Base-by-base conservation (phyloP, 1,140 invertebrate species). In the Rhagoletis zephyria region DNA sequence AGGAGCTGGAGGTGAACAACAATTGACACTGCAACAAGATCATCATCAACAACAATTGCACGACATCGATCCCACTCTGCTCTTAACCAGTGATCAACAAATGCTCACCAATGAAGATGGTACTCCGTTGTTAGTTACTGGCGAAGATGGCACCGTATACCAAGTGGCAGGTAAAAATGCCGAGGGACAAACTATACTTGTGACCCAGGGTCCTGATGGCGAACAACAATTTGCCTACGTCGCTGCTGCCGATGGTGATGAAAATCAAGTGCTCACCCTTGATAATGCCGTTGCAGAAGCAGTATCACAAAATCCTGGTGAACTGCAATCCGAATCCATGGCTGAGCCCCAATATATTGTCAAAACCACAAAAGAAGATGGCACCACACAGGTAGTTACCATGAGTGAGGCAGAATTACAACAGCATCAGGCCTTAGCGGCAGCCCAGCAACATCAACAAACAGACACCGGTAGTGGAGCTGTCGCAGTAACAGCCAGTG, bases 131-230 rank as follows among this genome's bases (percentile, higher is more conserved):
- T 94, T 95, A 91, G 95, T 96, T 56, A 94, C 95, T 2, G 95
- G 95, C 3, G 96, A 96, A 81, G 95, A 95, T 89, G 95, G 95
- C 48, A 93, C 92, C 0, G 92, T 93, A 7, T 92, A 90, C 89
- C 90, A 95, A 93, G 96, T 97, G 40, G 95, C 96, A 0, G 96
- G 96, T 7, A 95, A 97, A 89, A 96, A 96, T 88, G 96, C 96
- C 87, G 95, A 95, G 48, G 96, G 96, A 0, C 96, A 96, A 89
- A 96, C 96, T 0, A 92, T 96, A 40, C 90, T 96, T 9, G 95
- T 96, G 3, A 95, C 95, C 48, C 94, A 95, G 77, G 95, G 95
- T 1, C 95, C 95, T 9, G 95, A 96, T 88, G 96, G 96, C 0
- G 95, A 95, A 87, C 96, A 96, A 65, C 95, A 95, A 87, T 96